Conservation (phyloP, 2,888 invertebrate species). For the Leptinotarsa peninsularis region DNA sequence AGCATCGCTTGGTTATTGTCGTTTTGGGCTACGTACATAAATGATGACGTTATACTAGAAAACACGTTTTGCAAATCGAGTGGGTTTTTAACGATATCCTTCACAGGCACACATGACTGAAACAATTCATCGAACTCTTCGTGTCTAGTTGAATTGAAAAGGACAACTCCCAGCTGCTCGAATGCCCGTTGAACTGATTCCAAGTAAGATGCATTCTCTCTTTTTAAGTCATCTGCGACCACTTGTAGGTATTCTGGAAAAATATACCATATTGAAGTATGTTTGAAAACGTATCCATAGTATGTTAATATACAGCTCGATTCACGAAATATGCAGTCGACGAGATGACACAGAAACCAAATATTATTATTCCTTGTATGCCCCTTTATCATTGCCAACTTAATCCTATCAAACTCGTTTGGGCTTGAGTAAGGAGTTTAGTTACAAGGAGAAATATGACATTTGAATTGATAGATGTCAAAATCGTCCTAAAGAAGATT, state of each 20-base stretch:
- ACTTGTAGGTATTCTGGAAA: slow-evolving; percentile 84
- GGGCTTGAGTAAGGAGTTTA: too few species aligned
- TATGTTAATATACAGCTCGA: too few species aligned
- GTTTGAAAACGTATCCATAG: too few species aligned
- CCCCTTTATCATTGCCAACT: too few species aligned
- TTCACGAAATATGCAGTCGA: too few species aligned
- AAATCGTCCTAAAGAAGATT: not conserved
- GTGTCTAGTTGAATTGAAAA: slow-evolving; percentile 37
- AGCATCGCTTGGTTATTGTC: slow-evolving; percentile 79
- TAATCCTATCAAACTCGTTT: too few species aligned
- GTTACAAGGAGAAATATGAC: too few species aligned
- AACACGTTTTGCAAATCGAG: slow-evolving; percentile 51
- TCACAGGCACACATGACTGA: slow-evolving; percentile 81
- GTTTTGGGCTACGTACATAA: slow-evolving; percentile 81
- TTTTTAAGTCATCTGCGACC: slow-evolving; percentile 79
- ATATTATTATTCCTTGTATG: too few species aligned
- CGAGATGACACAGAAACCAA: too few species aligned
- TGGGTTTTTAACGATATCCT: slow-evolving; percentile 69
- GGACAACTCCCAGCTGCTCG: slow-evolving; percentile 38
- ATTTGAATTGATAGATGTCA: too few species aligned
- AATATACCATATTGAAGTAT: not conserved
- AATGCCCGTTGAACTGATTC: slow-evolving; percentile 67
- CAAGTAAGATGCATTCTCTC: slow-evolving; percentile 77
- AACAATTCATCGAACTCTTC: slow-evolving; percentile 76
- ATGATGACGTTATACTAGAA: too few species aligned